These are phyloP conservation scores for Chymomyza fuscimana DNA, from an alignment of 2,888 invertebrate genomes.

Conservation along the genomic window DNA sequence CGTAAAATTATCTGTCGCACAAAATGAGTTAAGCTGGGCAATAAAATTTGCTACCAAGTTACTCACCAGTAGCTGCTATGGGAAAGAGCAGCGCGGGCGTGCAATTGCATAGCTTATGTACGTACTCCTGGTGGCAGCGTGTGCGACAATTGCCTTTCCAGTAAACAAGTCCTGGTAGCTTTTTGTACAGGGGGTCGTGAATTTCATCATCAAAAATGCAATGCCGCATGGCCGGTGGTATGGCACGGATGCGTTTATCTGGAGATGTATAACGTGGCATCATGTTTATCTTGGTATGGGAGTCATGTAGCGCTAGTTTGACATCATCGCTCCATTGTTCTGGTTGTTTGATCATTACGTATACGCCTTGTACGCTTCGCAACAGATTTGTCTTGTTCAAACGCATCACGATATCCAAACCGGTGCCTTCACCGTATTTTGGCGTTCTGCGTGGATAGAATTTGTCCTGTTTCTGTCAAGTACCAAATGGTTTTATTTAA, in stretches of 20 bases:
- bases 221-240: slow-evolving; percentile 56
- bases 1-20: slow-evolving; percentile 63
- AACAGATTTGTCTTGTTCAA: slow-evolving; percentile 49
- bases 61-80: slow-evolving; percentile 48
- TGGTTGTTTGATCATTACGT: slow-evolving; percentile 72
- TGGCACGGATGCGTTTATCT: slow-evolving; percentile 49
- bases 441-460: slow-evolving; percentile 73
- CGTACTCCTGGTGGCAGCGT: slow-evolving; percentile 76
- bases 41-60: not conserved
- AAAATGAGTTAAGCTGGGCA: not conserved
- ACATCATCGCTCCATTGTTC: slow-evolving; percentile 66
- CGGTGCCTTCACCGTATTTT: slow-evolving; percentile 70
- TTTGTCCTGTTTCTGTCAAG: slow-evolving; percentile 56
- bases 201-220: slow-evolving; percentile 75
- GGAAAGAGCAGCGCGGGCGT: slow-evolving; percentile 75
- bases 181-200: slow-evolving; percentile 58
- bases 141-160: slow-evolving; percentile 75
- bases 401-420: slow-evolving; percentile 59
- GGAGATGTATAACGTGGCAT: slow-evolving; percentile 64
- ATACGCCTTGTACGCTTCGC: slow-evolving; percentile 54
- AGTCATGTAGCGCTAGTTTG: slow-evolving; percentile 52
- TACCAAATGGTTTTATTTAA: not conserved
- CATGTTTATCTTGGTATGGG: slow-evolving; percentile 60
- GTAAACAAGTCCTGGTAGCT: slow-evolving; percentile 72
- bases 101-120: slow-evolving; percentile 71